Base-by-base conservation (phyloP, 2,113 vertebrate genomes). In the Pangasianodon gigas region DNA sequence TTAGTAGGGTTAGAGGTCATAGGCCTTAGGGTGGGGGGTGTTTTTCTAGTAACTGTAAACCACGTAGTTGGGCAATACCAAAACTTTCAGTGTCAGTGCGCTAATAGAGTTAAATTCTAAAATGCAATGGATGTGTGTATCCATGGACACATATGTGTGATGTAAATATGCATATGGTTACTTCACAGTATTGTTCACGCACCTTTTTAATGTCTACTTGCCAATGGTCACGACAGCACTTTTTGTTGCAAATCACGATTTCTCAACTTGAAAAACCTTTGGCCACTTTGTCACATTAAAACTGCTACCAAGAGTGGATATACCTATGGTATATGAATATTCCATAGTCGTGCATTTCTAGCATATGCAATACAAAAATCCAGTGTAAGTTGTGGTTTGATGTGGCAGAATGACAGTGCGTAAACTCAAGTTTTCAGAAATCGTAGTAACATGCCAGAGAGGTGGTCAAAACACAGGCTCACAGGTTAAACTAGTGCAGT, bases 41-140 rank as follows among this genome's bases (percentile, higher is more conserved):
- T 95, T 96, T 94, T 95, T 94, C 90, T 94, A 94, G 95, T 95
- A 96, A 96, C 93, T 86, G 69, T 94, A 95, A 91, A 94, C 94
- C 90, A 83, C 32, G 69, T 86, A 71, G 74, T 93, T 93, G 93
- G 95, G 94, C 93, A 92, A 94, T 94, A 93, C 83, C 89, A 94
- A 95, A 95, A 96, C 93, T 94, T 92, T 92, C 94, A 95, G 93
- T 93, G 94, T 95, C 94, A 95, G 93, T 93, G 93, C 93, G 93
- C 94, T 94, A 92, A 93, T 94, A 89, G 93, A 92, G 91, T 89
- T 93, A 88, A 54, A 37, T 84, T 65, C 85, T 90, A 84, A 84
- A 92, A 88, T 86, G 74, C 77, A 75, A 80, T 65, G 16, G 52
- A 91, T 91, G 74, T 89, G 84, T 93, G 87, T 92, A 79, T 90